phyloP scores from a whole-genome alignment of 2,113 vertebrate genomes.

The western clawed frog (Xenopus tropicalis) region DNA sequence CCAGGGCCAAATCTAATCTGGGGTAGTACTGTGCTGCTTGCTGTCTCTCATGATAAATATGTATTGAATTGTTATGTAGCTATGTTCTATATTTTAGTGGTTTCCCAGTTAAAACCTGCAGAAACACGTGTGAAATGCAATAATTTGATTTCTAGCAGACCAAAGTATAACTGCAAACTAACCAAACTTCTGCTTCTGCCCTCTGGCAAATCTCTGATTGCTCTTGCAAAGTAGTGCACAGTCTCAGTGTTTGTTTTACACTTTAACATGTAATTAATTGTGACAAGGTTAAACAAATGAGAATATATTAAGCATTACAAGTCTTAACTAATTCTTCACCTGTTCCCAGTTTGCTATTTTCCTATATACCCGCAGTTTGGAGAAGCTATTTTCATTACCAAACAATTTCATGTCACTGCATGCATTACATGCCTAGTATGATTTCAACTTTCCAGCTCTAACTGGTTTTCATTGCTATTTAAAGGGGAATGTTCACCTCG shows the following conservation, averaged over 20 bases:
- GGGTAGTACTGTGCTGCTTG: no score
- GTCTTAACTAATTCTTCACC: slow-evolving; percentile 16
- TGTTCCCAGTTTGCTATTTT: slow-evolving; percentile 7
- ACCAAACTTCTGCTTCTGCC: background rate
- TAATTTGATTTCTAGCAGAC: no score
- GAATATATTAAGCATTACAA: background rate
- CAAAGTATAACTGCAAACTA: no score
- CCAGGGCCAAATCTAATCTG: no score
- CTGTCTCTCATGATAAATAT: no score
- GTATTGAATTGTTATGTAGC: no score
- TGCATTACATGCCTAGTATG: slow-evolving; percentile 35
- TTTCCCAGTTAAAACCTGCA: no score
- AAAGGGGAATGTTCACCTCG: rapidly evolving
- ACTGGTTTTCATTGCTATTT: slow-evolving; percentile 12
- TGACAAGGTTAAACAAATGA: background rate
- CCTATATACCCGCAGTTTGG: background rate
- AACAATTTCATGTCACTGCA: background rate
- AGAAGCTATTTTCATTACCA: slow-evolving; percentile 26
- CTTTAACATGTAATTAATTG: slow-evolving; percentile 6
- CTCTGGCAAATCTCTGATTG: background rate
- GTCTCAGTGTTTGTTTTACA: slow-evolving; percentile 6
- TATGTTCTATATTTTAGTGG: no score
- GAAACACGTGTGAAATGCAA: no score
- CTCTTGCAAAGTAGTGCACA: no score
- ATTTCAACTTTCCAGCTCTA: background rate